Conservation (phyloP, 2,888 invertebrate genomes). For the Trachelus stipa region DNA sequence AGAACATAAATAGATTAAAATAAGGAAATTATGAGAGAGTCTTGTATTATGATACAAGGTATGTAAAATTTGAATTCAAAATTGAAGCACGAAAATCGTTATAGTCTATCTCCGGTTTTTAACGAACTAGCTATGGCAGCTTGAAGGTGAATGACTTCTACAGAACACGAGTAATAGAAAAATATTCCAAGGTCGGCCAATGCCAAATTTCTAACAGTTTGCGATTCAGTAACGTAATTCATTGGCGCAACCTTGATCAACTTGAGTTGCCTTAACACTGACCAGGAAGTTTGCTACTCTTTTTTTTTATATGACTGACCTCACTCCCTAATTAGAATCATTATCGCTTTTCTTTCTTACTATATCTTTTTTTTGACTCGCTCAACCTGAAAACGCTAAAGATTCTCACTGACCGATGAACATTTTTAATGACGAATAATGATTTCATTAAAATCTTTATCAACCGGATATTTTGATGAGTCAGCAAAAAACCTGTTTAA, state of each 20-base stretch:
- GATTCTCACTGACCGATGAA: neutral
- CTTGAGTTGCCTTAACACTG: neutral
- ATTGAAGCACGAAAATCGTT: neutral
- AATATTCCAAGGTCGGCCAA: neutral
- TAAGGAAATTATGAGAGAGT: neutral
- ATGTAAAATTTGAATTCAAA: neutral
- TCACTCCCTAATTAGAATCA: neutral
- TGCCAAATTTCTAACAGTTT: neutral
- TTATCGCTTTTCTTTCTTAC: neutral
- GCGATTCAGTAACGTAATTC: neutral
- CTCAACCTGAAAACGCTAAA: neutral
- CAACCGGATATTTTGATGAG: neutral
- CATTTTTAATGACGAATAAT: neutral
- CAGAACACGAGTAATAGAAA: neutral
- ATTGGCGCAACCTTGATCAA: neutral
- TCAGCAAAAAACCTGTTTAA: neutral
- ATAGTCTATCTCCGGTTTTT: too few species aligned
- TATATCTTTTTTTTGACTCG: neutral
- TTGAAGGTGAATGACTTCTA: too few species aligned
- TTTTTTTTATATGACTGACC: neutral
- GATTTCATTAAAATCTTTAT: neutral
- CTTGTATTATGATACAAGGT: neutral
- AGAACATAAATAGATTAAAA: too few species aligned
- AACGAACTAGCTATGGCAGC: too few species aligned
- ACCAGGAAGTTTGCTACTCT: neutral